Evolutionary conservation across 37 sponge, comb jelly and placozoan genomes (phyloP).

Genomic region (Ianthella basta): DNA sequence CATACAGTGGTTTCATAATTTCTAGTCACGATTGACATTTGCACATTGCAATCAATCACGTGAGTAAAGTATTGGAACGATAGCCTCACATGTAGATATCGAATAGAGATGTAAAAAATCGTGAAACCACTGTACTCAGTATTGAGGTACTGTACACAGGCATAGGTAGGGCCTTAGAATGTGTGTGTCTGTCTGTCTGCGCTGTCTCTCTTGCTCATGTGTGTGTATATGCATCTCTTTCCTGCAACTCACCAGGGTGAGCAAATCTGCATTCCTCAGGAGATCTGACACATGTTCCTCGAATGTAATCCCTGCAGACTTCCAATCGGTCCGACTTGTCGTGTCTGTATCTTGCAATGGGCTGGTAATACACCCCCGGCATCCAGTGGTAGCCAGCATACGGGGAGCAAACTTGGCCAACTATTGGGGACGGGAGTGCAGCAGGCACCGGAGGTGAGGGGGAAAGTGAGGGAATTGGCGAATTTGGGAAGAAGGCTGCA

Average conservation of each 20-base stretch:
- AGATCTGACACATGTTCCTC: slow-evolving; percentile 43
- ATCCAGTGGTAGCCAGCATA: neutral
- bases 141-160: too few species aligned
- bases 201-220: too few species aligned
- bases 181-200: too few species aligned
- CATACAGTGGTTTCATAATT: too few species aligned
- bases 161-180: too few species aligned
- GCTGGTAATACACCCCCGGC: neutral
- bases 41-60: too few species aligned
- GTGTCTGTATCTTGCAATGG: neutral
- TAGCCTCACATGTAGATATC: too few species aligned
- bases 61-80: too few species aligned
- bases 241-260: slow-evolving; percentile 59
- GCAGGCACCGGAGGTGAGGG: neutral
- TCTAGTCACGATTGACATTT: too few species aligned
- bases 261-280: slow-evolving; percentile 81
- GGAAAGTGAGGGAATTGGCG: neutral
- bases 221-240: too few species aligned
- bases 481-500: neutral
- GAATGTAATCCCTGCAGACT: slow-evolving; percentile 80
- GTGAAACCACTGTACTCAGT: too few species aligned
- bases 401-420: neutral
- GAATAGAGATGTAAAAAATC: too few species aligned
- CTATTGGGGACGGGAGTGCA: neutral
- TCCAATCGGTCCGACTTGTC: slow-evolving; percentile 51